A percentile compares a stretch with the other conserved stretches of the same genome.
These are phyloP conservation scores for Microctonus brassicae DNA, from an alignment of 2,888 invertebrate species.

Conservation along the genomic window DNA sequence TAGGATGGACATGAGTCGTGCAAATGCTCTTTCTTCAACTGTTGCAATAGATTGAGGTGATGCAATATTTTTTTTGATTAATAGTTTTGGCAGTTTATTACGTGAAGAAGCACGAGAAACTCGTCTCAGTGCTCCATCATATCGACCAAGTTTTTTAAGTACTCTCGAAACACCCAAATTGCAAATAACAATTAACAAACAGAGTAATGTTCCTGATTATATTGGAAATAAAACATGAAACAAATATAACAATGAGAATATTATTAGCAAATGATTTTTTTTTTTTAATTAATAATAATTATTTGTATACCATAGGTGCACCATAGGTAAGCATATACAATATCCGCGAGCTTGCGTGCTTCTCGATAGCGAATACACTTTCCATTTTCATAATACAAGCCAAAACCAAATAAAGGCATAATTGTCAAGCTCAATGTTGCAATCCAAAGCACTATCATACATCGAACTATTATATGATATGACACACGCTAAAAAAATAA, in stretches of 20 bases:
- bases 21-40: slow-evolving; percentile 87
- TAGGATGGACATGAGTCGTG: slow-evolving; percentile 85
- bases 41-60: slow-evolving; percentile 70
- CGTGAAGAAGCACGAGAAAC: slow-evolving; percentile 64
- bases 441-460: slow-evolving; percentile 79
- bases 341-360: slow-evolving; percentile 76
- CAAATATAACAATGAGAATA: neutral
- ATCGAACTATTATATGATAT: slow-evolving; percentile 80
- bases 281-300: neutral
- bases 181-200: slow-evolving; percentile 83
- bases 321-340: slow-evolving; percentile 83
- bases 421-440: slow-evolving; percentile 80
- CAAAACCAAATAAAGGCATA: slow-evolving; percentile 79
- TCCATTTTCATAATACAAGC: slow-evolving; percentile 62
- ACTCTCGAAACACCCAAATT: slow-evolving; percentile 86
- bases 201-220: slow-evolving; percentile 77
- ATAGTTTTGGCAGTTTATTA: slow-evolving; percentile 60
- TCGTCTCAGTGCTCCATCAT: slow-evolving; percentile 59
- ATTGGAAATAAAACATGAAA: neutral
- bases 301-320: slow-evolving; percentile 79
- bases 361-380: slow-evolving; percentile 81
- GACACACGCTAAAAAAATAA: slow-evolving; percentile 79
- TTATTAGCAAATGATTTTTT: neutral
- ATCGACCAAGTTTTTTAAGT: slow-evolving; percentile 74
- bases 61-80: slow-evolving; percentile 52